These are phyloP conservation scores for Aplidium turbinatum DNA, from an alignment of 23 tunicate species.

Conservation along the genomic window DNA sequence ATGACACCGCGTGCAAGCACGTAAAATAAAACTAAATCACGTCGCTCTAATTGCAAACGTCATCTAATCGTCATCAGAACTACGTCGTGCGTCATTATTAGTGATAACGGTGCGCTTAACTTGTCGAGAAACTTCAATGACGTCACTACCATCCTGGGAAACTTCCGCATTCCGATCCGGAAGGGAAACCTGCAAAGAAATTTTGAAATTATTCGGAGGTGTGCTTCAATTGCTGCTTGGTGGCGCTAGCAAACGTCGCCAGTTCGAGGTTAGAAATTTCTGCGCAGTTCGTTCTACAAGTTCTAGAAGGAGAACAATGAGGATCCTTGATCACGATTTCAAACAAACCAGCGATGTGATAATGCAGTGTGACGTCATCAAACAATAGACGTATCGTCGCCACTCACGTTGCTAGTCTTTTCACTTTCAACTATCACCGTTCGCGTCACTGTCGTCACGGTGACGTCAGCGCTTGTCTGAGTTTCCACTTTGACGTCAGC, in stretches of 20 bases:
- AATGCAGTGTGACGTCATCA: neutral
- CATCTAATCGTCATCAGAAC: no score
- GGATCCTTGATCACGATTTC: neutral
- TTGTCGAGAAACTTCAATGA: constrained; percentile 44
- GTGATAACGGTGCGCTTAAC: no score
- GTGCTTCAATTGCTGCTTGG: neutral
- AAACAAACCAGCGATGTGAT: no score
- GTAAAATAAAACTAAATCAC: no score
- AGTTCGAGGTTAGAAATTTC: no score
- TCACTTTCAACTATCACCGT: constrained; percentile 36
- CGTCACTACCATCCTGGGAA: constrained; percentile 21
- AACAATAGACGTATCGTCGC: neutral
- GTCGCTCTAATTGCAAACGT: no score
- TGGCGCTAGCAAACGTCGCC: neutral
- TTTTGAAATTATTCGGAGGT: no score
- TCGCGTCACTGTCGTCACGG: constrained; percentile 28
- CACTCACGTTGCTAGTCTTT: constrained; percentile 7
- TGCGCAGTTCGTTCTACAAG: no score
- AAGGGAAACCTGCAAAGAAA: constrained; percentile 24
- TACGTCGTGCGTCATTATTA: no score
- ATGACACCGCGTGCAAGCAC: no score
- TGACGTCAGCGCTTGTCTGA: constrained; percentile 25
- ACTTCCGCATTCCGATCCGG: constrained; percentile 38
- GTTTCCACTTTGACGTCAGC: neutral
- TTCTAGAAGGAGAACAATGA: neutral